A percentile compares a stretch with the other conserved stretches of the same genome.
Evolutionary conservation across 1,140 invertebrate species (phyloP).

Genomic region (Lordiphosa stackelbergi): DNA sequence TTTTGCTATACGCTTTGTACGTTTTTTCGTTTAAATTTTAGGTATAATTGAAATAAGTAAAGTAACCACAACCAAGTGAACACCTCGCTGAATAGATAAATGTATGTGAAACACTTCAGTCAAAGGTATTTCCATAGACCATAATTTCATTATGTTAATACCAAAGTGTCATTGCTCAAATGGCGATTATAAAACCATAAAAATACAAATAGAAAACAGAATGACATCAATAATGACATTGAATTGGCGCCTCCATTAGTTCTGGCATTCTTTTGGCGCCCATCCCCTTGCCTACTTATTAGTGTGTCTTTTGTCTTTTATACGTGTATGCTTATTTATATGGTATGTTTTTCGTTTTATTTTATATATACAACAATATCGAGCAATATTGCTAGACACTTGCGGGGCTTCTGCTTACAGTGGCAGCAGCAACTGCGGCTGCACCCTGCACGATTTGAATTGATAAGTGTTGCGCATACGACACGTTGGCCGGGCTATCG

Average conservation of each 20-base stretch:
- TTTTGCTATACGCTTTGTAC: too few relatives aligned
- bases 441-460: constrained; percentile 24
- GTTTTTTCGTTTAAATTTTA: too few relatives aligned
- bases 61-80: too few relatives aligned
- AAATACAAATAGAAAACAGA: constrained; percentile 47
- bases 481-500: constrained; percentile 43
- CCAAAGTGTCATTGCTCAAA: constrained; percentile 2
- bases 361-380: constrained; percentile 59
- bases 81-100: too few relatives aligned
- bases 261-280: constrained; percentile 1
- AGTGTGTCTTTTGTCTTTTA: constrained; percentile 14
- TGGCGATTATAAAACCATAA: constrained; percentile 56
- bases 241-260: constrained; percentile 39
- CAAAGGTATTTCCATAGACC: constrained; percentile 9
- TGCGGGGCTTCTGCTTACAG: constrained; percentile 3
- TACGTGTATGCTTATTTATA: constrained; percentile 47
- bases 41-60: too few relatives aligned
- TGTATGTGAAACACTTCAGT: too few relatives aligned
- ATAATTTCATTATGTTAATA: constrained; percentile 57
- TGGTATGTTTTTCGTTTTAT: constrained; percentile 53
- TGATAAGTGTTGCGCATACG: constrained; percentile 58
- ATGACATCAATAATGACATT: constrained; percentile 74
- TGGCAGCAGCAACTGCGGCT: constrained; percentile 34
- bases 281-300: too few relatives aligned
- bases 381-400: constrained; percentile 37